Conservation (phyloP, 2,888 invertebrate species). For the Drosophila rellima region DNA sequence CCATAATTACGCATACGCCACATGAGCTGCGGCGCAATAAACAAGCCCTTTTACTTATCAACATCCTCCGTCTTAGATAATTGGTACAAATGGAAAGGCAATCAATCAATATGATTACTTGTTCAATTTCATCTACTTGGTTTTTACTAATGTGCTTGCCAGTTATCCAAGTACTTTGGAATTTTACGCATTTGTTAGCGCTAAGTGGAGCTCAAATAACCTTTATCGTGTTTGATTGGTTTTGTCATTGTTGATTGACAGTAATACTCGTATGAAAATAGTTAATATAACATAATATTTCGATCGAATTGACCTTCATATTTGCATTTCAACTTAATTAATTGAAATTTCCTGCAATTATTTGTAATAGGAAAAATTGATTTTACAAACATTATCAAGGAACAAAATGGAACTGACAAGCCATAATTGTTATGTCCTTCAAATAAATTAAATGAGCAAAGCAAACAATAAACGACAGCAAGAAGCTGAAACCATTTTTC, state of each 20-base stretch:
- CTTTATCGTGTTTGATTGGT: constrained; percentile 17
- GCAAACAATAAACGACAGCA: constrained; percentile 36
- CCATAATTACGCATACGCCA: constrained; percentile 43
- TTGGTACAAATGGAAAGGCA: constrained; percentile 42
- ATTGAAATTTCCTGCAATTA: constrained; percentile 13
- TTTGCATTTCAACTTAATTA: constrained; percentile 9
- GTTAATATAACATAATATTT: constrained; percentile 4
- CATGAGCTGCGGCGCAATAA: constrained; percentile 48
- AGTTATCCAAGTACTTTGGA: constrained; percentile 10
- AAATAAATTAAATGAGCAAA: constrained; percentile 41
- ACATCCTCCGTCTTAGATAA: too few relatives aligned
- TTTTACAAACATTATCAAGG: constrained; percentile 24
- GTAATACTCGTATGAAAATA: constrained; percentile 22
- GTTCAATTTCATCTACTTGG: constrained; percentile 38
- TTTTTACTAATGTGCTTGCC: constrained; percentile 1
- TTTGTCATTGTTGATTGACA: constrained; percentile 12
- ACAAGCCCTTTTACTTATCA: constrained; percentile 21
- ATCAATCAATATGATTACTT: constrained; percentile 69
- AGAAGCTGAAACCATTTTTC: constrained; percentile 22
- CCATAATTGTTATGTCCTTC: constrained; percentile 42
- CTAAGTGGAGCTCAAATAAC: constrained; percentile 38
- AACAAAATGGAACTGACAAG: constrained; percentile 25
- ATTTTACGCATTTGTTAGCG: constrained; percentile 22
- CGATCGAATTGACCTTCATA: not conserved
- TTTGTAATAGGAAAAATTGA: constrained; percentile 3